phyloP scores from a whole-genome alignment of 2,113 vertebrate genomes.

The Marmota monax region DNA sequence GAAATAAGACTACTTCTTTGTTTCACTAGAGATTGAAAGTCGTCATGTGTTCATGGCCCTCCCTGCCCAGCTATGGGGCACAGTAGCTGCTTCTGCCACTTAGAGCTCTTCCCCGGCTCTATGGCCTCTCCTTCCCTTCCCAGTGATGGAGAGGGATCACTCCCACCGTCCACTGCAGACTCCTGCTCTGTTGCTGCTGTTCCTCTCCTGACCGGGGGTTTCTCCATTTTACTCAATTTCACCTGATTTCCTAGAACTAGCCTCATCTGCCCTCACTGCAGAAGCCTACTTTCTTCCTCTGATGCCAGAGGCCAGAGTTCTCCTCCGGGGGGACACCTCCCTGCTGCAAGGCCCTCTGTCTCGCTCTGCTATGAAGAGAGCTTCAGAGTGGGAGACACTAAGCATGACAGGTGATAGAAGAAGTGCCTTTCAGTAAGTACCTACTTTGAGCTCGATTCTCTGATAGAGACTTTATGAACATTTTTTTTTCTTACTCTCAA shows the following conservation, averaged over 20 bases:
- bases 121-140: neutral
- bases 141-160: fast-evolving
- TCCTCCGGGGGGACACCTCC: neutral
- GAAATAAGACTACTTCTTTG: neutral
- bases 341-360: neutral
- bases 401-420: neutral
- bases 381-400: fast-evolving
- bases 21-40: neutral
- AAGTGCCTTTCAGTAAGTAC: neutral
- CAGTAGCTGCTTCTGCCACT: fast-evolving
- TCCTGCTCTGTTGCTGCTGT: neutral
- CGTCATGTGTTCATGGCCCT: neutral
- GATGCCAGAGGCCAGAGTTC: neutral
- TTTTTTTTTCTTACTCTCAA: neutral
- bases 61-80: no score
- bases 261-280: neutral
- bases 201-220: fast-evolving
- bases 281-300: neutral
- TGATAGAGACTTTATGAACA: neutral
- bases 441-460: neutral
- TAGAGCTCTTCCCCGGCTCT: fast-evolving
- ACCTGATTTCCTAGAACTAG: neutral
- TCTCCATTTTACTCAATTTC: neutral
- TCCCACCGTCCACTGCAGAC: fast-evolving
- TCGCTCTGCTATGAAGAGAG: fast-evolving